phyloP scores from a whole-genome alignment of 2,888 invertebrate genomes.

The Pristionchus mayeri region DNA sequence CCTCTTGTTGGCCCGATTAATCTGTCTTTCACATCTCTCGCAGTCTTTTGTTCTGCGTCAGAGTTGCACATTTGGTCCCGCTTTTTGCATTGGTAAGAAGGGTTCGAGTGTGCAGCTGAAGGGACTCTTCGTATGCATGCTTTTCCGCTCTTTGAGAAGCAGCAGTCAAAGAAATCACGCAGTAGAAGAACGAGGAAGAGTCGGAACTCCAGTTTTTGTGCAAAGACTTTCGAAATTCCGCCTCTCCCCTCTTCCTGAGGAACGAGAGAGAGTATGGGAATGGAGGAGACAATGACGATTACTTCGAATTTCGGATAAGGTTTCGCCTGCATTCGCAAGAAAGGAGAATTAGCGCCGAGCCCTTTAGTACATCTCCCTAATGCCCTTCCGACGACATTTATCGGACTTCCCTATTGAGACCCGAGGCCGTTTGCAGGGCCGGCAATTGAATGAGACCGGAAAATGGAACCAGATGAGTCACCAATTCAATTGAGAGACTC shows the following conservation, averaged over 20 bases:
- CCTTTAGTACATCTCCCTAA: too few relatives aligned
- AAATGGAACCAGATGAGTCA: conserved; percentile 14
- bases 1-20: background rate
- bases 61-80: background rate
- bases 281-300: too few relatives aligned
- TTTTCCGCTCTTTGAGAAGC: too few relatives aligned
- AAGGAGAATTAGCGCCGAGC: too few relatives aligned
- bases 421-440: background rate
- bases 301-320: background rate
- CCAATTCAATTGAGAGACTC: background rate
- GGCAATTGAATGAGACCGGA: background rate
- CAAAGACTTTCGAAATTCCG: too few relatives aligned
- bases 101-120: background rate
- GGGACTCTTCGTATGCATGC: background rate
- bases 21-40: background rate
- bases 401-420: background rate
- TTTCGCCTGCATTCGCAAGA: background rate
- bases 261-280: too few relatives aligned
- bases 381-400: background rate
- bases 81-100: background rate
- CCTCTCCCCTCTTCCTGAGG: too few relatives aligned
- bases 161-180: too few relatives aligned
- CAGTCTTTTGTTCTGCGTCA: background rate
- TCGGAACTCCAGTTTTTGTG: too few relatives aligned
- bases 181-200: too few relatives aligned